Conservation (phyloP, 2,888 invertebrate genomes). For the Andrena minutula region DNA sequence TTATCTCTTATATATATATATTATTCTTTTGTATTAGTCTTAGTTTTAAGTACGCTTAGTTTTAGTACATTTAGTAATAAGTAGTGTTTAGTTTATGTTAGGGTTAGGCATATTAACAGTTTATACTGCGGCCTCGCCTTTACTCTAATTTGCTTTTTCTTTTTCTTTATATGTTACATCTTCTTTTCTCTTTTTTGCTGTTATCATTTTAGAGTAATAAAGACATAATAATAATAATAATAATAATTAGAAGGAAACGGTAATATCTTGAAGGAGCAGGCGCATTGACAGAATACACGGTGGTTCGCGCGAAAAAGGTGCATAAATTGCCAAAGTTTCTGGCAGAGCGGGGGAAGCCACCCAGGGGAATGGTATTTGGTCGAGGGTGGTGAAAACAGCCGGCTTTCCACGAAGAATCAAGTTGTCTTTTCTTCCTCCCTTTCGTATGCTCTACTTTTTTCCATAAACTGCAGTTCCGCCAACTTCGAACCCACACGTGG, state of each 20-base stretch:
- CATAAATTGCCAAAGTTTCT: slow-evolving; percentile 73
- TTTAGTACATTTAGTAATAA: too few relatives aligned
- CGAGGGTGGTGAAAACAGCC: slow-evolving; percentile 40
- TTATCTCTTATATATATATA: too few relatives aligned
- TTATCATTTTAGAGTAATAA: too few relatives aligned
- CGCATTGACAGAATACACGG: slow-evolving; percentile 76
- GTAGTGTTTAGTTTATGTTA: too few relatives aligned
- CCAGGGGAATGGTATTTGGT: slow-evolving; percentile 35
- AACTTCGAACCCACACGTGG: slow-evolving; percentile 35
- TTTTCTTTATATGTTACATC: too few relatives aligned
- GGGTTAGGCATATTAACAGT: too few relatives aligned
- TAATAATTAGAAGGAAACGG: neutral
- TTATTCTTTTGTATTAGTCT: too few relatives aligned
- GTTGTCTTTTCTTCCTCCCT: slow-evolving; percentile 41
- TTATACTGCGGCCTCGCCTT: too few relatives aligned
- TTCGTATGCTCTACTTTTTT: slow-evolving; percentile 47
- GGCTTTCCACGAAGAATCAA: slow-evolving; percentile 42
- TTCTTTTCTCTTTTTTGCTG: too few relatives aligned
- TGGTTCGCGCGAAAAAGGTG: slow-evolving; percentile 72
- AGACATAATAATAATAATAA: too few relatives aligned
- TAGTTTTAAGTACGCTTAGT: too few relatives aligned
- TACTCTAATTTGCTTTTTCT: too few relatives aligned
- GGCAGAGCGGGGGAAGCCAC: slow-evolving; percentile 60
- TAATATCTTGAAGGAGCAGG: neutral
- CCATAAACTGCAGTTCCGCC: slow-evolving; percentile 40